Base-by-base conservation (phyloP, 2,797 vertebrate genomes). In the Coilia nasus region DNA sequence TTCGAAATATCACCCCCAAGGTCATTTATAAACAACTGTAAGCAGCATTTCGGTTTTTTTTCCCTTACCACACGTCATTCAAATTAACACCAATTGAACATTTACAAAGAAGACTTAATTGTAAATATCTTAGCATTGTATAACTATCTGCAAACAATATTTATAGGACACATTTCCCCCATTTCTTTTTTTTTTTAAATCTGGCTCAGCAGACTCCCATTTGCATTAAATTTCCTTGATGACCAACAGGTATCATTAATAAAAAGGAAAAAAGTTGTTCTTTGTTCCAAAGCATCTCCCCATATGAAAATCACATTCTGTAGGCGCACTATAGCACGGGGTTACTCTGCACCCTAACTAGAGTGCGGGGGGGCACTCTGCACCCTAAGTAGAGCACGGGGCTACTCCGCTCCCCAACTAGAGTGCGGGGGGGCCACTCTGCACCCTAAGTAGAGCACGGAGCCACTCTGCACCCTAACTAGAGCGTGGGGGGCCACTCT, bases 41-140 rank as follows among this genome's bases (percentile, higher is more conserved):
- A 17, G 28, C 71, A 44, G 0, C 17, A 44, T 78, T 78, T 75
- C 19, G 6, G 31, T 75, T 17, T 3, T 78, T 31, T 71, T 31
- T 31, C 25, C 64, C 25, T 5, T 88, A 86, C 19, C 35, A 78
- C 31, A 41, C 21, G 41, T 19, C 35, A 44, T 78, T 15, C 14
- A 71, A 17, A 17, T 31, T 31, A 19, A 78, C 31, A 78, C 31
- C 71, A 78, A 78, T 78, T 78, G 71, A 78, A 44, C 71, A 78
- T 78, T 35, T 78, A 19, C 71, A 78, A 31, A 71, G 44, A 82
- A 81, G 28, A 41, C 57, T 35, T 81, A 84, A 86, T 90, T 96
- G 93, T 94, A 95, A 92, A 95, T 95, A 94, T 87, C 75, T 46
- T 89, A 89, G 87, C 90, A 85, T 88, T 87, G 86, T 90, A 81